A percentile compares a stretch with the other conserved stretches of the same genome.
These are phyloP conservation scores for Phenganax subtilis DNA, from an alignment of 92 coral and sea anemone genomes.

Conservation along the genomic window DNA sequence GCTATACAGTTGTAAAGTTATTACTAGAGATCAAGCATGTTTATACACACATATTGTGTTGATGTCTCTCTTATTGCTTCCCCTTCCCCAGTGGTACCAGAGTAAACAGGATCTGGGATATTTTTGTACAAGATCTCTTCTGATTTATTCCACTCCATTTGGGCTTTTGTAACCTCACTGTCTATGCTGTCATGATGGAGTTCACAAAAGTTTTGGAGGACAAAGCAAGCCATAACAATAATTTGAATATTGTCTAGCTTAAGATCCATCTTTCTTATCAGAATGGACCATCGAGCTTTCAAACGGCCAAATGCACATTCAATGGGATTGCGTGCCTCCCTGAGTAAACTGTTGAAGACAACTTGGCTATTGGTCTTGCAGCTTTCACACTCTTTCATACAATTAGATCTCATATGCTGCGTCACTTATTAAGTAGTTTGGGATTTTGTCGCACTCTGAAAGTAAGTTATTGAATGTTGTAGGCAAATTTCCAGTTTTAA, in stretches of 20 bases:
- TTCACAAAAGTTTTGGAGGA: conserved; percentile 9
- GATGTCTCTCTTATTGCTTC: conserved; percentile 32
- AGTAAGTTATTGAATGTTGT: not conserved
- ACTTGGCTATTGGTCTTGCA: conserved; percentile 45
- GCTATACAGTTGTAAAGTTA: too few relatives aligned
- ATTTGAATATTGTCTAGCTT: not conserved
- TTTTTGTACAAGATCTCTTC: too few relatives aligned
- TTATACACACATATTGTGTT: not conserved
- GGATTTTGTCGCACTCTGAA: not conserved
- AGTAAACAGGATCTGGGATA: too few relatives aligned
- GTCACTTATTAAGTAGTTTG: conserved; percentile 6
- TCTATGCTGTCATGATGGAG: too few relatives aligned
- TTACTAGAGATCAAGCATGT: conserved; percentile 36
- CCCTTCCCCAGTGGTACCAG: not conserved
- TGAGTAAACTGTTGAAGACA: conserved; percentile 31
- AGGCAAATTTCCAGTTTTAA: not conserved
- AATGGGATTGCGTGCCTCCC: too few relatives aligned
- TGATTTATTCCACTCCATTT: too few relatives aligned
- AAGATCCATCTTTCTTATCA: conserved; percentile 47
- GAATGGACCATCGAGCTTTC: conserved; percentile 39
- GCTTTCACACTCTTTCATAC: conserved; percentile 54
- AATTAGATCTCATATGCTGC: conserved; percentile 28
- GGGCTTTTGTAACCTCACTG: too few relatives aligned
- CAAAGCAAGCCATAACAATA: conserved; percentile 28
- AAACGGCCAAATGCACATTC: not conserved